A percentile compares a stretch with the other conserved stretches of the same genome.
Conservation (phyloP, 2,797 vertebrate genomes). For the Podarcis siculus region DNA sequence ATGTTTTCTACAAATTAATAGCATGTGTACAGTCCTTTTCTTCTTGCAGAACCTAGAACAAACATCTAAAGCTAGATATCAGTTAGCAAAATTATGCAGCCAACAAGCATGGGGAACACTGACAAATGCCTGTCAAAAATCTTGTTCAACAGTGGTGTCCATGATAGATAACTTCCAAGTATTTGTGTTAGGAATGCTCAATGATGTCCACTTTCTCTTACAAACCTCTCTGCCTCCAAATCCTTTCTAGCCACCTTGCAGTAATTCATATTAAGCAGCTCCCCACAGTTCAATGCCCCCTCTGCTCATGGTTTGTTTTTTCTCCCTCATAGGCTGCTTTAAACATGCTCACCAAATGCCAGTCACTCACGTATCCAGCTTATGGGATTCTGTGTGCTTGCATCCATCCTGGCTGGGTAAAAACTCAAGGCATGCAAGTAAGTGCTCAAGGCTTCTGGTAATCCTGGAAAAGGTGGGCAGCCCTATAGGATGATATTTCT, state of each 20-base stretch:
- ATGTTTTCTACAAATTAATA: background rate
- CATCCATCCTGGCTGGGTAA: slow-evolving; percentile 66
- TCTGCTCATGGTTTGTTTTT: background rate
- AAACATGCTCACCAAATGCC: slow-evolving; percentile 35
- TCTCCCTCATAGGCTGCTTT: slow-evolving; percentile 25
- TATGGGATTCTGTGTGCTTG: slow-evolving; percentile 46
- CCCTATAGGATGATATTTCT: too few species aligned
- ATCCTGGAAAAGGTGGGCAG: too few species aligned
- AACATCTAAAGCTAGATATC: too few species aligned
- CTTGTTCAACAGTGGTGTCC: too few species aligned
- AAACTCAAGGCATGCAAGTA: background rate
- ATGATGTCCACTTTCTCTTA: background rate
- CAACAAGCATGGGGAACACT: background rate
- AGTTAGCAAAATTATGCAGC: background rate
- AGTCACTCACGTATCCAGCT: background rate
- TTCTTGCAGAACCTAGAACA: too few species aligned
- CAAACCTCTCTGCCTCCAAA: too few species aligned
- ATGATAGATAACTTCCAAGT: too few species aligned
- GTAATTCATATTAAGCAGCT: background rate
- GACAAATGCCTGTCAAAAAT: too few species aligned
- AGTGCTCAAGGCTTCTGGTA: too few species aligned
- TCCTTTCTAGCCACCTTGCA: too few species aligned
- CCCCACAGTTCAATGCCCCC: background rate
- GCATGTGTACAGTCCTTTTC: too few species aligned
- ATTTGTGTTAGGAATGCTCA: too few species aligned